Evolutionary conservation across 2,113 vertebrate species (phyloP).

Genomic region (Megalops atlanticus): DNA sequence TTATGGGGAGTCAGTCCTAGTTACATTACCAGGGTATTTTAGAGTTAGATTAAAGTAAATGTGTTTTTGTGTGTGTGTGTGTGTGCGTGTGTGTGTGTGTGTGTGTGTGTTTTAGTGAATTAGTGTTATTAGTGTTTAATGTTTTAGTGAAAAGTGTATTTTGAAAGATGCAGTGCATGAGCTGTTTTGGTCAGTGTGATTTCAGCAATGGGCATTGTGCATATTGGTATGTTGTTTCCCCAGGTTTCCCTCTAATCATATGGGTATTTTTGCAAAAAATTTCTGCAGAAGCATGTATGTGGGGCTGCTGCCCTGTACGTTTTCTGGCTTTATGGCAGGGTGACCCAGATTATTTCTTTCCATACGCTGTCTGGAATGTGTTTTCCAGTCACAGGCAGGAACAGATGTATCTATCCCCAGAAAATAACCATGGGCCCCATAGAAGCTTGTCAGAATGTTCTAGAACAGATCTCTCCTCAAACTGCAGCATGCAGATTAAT

Average conservation of each 20-base stretch:
- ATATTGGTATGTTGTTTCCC: neutral
- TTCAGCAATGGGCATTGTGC: too few relatives aligned
- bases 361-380: slow-evolving; percentile 1
- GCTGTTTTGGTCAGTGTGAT: too few relatives aligned
- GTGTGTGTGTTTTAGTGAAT: neutral
- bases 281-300: slow-evolving; percentile 49
- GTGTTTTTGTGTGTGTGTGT: too few relatives aligned
- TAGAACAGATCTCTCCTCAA: neutral
- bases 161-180: too few relatives aligned
- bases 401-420: slow-evolving; percentile 1
- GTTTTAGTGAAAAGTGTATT: neutral
- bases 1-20: neutral
- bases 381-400: neutral
- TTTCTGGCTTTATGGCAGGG: slow-evolving; percentile 11
- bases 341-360: slow-evolving; percentile 8
- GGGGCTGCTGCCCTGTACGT: slow-evolving; percentile 18
- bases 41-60: neutral
- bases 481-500: neutral
- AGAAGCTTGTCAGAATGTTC: neutral
- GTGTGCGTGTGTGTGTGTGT: neutral
- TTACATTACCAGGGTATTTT: neutral
- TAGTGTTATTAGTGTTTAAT: neutral
- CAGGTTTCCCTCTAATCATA: neutral
- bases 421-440: neutral
- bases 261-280: slow-evolving; percentile 21